Percentiles rank a stretch among this genome's conserved stretches.
Evolutionary conservation across 2,797 vertebrate genomes (phyloP).

Genomic region (Pipistrellus pygmaeus): DNA sequence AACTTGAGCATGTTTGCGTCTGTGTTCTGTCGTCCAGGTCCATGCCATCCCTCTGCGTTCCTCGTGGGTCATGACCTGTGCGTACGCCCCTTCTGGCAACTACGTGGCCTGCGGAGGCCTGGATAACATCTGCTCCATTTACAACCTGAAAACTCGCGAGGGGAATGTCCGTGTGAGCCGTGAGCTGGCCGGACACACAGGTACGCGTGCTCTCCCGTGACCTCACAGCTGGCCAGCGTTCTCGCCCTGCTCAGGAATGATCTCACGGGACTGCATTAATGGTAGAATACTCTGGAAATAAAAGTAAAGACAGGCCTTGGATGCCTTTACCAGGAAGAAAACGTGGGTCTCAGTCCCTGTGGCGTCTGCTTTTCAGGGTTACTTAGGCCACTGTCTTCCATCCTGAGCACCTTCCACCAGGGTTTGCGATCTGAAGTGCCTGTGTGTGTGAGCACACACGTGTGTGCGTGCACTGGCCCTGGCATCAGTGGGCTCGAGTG

Average conservation of each 20-base stretch:
- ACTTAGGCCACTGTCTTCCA: background rate
- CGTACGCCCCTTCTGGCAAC: constrained; percentile 98
- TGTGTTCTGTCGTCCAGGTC: constrained; percentile 87
- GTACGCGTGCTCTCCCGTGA: constrained; percentile 82
- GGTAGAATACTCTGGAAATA: background rate
- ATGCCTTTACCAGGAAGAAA: background rate
- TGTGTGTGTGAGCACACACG: background rate
- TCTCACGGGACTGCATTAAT: background rate
- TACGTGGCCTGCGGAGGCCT: constrained; percentile 98
- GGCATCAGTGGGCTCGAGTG: background rate
- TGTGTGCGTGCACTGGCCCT: background rate
- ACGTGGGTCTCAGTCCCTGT: background rate
- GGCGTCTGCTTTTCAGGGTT: background rate
- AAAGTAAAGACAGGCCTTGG: background rate
- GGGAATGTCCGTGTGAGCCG: constrained; percentile 99
- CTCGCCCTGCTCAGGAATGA: background rate
- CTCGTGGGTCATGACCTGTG: constrained; percentile 99
- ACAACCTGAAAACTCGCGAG: constrained; percentile 99
- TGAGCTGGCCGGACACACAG: constrained; percentile 98
- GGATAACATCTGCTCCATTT: constrained; percentile 99
- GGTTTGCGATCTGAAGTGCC: background rate
- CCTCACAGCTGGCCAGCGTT: rapidly evolving
- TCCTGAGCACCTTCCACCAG: background rate
- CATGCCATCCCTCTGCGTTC: constrained; percentile 98
- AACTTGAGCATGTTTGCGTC: background rate